These are phyloP conservation scores for Parapsyche elsis DNA, from an alignment of 1,140 invertebrate species.

Conservation along the genomic window DNA sequence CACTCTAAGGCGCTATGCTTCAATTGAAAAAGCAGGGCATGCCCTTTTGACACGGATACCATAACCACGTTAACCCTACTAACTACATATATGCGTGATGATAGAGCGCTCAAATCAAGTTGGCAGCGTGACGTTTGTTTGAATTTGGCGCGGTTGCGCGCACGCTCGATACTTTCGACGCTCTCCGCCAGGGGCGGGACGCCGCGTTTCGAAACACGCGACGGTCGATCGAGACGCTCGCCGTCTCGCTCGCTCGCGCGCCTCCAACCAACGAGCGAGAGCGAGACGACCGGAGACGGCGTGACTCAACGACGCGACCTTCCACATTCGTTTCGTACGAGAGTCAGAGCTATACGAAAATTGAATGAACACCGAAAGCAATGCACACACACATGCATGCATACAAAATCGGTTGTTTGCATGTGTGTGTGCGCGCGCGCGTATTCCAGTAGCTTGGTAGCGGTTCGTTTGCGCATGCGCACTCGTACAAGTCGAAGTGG, in stretches of 20 bases:
- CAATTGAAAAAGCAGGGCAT: no score
- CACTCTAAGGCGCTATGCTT: no score
- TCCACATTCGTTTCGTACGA: neutral
- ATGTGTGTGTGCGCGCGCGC: neutral
- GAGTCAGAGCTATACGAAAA: neutral
- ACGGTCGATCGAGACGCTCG: neutral
- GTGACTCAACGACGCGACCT: neutral
- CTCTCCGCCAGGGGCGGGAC: neutral
- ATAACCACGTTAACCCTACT: no score
- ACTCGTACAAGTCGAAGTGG: neutral
- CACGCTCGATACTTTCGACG: neutral
- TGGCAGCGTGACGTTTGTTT: neutral
- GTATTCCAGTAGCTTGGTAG: constrained; percentile 7
- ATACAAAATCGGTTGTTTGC: neutral
- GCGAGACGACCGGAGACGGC: neutral
- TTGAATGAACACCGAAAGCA: neutral
- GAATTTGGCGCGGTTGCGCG: constrained; percentile 14
- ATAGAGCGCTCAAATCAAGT: no score
- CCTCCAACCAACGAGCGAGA: neutral
- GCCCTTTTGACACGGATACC: no score
- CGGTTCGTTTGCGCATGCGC: neutral
- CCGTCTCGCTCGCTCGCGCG: neutral
- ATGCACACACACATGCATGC: neutral
- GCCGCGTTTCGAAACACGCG: neutral
- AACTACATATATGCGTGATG: neutral